Evolutionary conservation across 2,113 vertebrate genomes (phyloP).

Genomic region (Paradisaea rubra): DNA sequence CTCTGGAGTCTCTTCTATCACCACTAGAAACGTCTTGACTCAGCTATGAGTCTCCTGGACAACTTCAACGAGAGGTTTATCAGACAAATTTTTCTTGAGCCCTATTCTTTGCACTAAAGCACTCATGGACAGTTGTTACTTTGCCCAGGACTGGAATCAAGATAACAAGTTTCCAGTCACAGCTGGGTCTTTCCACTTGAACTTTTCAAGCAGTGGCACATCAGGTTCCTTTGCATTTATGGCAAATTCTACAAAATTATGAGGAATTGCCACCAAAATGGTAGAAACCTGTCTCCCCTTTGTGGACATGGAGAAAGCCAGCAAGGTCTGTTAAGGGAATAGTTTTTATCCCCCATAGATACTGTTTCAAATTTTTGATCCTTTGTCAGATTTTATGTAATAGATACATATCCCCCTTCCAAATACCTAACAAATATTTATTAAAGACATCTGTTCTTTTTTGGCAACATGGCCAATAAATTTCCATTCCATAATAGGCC

Average conservation of each 20-base stretch:
- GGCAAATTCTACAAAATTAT: not conserved
- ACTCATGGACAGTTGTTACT: not conserved
- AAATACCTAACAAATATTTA: not conserved
- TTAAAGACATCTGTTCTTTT: not conserved
- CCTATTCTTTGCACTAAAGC: not conserved
- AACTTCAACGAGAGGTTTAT: not conserved
- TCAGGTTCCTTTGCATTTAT: not conserved
- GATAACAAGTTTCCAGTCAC: not conserved
- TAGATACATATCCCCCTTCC: not conserved
- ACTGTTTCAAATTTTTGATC: not conserved
- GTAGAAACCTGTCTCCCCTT: not conserved
- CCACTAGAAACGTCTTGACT: not conserved
- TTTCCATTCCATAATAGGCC: not conserved
- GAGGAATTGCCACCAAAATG: not conserved
- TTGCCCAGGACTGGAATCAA: not conserved
- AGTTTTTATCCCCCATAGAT: not conserved
- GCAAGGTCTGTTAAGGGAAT: not conserved
- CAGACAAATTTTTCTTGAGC: not conserved
- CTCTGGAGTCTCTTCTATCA: not conserved
- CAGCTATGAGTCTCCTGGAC: not conserved
- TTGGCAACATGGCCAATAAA: not conserved
- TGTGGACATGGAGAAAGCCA: not conserved
- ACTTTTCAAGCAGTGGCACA: not conserved
- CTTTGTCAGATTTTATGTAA: not conserved
- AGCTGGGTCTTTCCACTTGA: not conserved